These are phyloP conservation scores for Brenthis daphne DNA, from an alignment of 2,888 invertebrate species.

Conservation along the genomic window DNA sequence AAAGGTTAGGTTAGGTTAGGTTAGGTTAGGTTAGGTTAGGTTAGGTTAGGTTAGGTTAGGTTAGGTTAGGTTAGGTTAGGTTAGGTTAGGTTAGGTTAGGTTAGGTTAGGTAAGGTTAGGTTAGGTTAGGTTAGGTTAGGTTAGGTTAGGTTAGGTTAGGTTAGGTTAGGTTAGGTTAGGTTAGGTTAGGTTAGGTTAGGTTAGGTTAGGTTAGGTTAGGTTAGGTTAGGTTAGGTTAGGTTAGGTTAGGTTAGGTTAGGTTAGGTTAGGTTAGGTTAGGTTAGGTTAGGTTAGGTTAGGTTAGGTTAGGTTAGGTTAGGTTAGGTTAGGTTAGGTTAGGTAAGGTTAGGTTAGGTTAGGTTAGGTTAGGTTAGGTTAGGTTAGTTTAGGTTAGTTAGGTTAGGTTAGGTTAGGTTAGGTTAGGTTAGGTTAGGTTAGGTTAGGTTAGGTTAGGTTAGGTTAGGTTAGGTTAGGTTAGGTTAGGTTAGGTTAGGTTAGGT, in stretches of 20 bases:
- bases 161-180: conserved; percentile 30
- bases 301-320: conserved; percentile 13
- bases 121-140: conserved; percentile 21
- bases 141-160: conserved; percentile 26
- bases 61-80: too few relatives aligned
- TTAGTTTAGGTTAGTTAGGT: too few relatives aligned
- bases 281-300: conserved; percentile 29
- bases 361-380: background rate
- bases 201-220: conserved; percentile 24
- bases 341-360: fast-evolving
- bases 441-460: too few relatives aligned
- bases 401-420: too few relatives aligned
- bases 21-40: too few relatives aligned
- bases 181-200: conserved; percentile 24
- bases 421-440: too few relatives aligned
- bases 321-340: fast-evolving
- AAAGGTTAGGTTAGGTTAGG: too few relatives aligned
- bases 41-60: too few relatives aligned
- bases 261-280: conserved; percentile 30
- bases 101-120: conserved; percentile 24
- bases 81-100: background rate
- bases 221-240: conserved; percentile 23
- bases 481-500: too few relatives aligned
- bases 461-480: too few relatives aligned
- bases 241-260: conserved; percentile 24